A percentile compares a stretch with the other conserved stretches of the same genome.
Evolutionary conservation across 1,140 invertebrate genomes (phyloP).

Genomic region (Camponotus pennsylvanicus): DNA sequence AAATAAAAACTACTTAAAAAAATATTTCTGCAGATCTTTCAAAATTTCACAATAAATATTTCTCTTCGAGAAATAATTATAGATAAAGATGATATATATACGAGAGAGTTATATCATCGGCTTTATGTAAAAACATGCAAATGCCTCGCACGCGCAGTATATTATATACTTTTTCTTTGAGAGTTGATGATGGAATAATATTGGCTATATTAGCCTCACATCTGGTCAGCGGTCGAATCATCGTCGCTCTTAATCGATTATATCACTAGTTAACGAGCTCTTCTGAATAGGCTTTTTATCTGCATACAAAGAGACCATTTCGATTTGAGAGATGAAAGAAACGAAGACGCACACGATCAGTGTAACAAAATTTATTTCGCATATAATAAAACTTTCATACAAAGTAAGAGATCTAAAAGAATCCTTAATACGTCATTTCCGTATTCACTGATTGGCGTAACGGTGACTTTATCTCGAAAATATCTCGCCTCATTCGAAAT

Average conservation of each 20-base stretch:
- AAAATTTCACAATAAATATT: slow-evolving; percentile 1
- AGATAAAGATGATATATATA: neutral
- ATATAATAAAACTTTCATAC: slow-evolving; percentile 11
- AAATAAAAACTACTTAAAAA: neutral
- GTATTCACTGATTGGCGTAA: slow-evolving; percentile 16
- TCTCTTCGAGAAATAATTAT: neutral
- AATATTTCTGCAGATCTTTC: neutral
- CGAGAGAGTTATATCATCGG: neutral
- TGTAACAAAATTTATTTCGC: slow-evolving; percentile 29
- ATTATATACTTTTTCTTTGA: neutral
- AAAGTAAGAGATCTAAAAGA: slow-evolving; percentile 39
- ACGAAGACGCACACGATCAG: neutral
- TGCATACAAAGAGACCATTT: slow-evolving; percentile 32
- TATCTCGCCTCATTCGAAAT: slow-evolving; percentile 24
- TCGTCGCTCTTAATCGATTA: slow-evolving; percentile 25
- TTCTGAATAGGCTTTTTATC: slow-evolving; percentile 44
- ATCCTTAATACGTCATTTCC: neutral
- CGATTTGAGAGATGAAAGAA: slow-evolving; percentile 41
- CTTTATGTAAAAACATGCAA: slow-evolving; percentile 2
- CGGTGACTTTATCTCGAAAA: slow-evolving; percentile 40
- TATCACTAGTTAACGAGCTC: slow-evolving; percentile 2
- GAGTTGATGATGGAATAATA: neutral
- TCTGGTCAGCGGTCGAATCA: slow-evolving; percentile 14
- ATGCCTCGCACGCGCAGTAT: neutral
- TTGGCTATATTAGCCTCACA: slow-evolving; percentile 16